Percentiles rank a stretch among this genome's conserved stretches.
Conservation (phyloP, 1,140 invertebrate species). For the Ceratitis capitata region DNA sequence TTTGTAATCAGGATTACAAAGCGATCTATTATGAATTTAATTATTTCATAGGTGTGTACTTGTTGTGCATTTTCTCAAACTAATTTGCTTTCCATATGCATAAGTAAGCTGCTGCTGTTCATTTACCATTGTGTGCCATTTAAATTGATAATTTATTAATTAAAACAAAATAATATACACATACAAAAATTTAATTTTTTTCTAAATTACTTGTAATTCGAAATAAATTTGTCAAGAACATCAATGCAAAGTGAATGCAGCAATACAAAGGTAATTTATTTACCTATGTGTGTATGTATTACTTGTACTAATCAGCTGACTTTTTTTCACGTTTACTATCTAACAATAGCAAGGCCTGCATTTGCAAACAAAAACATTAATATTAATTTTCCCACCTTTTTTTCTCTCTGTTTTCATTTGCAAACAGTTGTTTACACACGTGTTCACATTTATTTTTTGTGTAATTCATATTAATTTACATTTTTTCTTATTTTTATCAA, state of each 20-base stretch:
- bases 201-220: neutral
- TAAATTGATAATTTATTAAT: neutral
- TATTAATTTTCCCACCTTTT: neutral
- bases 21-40: too few relatives aligned
- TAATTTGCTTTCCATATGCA: neutral
- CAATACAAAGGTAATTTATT: too few relatives aligned
- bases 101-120: neutral
- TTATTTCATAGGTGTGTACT: too few relatives aligned
- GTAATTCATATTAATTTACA: neutral
- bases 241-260: neutral
- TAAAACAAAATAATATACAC: too few relatives aligned
- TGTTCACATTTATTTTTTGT: too few relatives aligned
- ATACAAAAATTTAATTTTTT: neutral
- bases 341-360: neutral
- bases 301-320: neutral
- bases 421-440: too few relatives aligned
- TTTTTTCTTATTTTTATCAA: neutral
- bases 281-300: neutral
- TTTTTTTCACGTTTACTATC: neutral
- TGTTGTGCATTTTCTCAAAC: too few relatives aligned
- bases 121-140: neutral
- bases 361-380: neutral
- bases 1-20: too few relatives aligned
- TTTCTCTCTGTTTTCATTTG: neutral
- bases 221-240: neutral